Evolutionary conservation across 2,113 vertebrate species (phyloP).

Genomic region (Salminus brasiliensis): DNA sequence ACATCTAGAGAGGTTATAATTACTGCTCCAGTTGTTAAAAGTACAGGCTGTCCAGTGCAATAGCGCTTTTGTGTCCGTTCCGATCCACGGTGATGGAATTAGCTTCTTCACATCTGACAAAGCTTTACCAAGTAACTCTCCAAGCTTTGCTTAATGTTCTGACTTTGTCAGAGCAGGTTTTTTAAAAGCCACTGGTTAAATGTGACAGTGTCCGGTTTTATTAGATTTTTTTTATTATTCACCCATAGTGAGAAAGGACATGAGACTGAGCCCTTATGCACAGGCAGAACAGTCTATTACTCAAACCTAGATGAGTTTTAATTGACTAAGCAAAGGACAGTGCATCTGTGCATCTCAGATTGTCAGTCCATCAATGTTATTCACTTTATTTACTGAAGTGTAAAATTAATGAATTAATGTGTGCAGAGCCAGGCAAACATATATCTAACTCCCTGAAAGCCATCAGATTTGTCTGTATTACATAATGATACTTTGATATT

Average conservation of each 20-base stretch:
- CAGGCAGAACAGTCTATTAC: neutral
- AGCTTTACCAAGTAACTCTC: conserved; percentile 26
- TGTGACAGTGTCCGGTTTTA: conserved; percentile 24
- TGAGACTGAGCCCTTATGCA: neutral
- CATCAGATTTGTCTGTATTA: no score
- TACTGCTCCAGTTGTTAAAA: neutral
- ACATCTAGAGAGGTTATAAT: neutral
- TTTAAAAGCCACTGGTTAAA: conserved; percentile 34
- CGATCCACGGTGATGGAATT: conserved; percentile 1
- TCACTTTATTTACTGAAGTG: no score
- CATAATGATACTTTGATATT: no score
- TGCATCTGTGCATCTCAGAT: no score
- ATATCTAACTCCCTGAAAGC: no score
- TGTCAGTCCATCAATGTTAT: no score
- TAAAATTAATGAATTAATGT: no score
- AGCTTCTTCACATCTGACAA: neutral
- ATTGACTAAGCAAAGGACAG: no score
- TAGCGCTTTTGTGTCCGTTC: neutral
- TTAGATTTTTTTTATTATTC: conserved; percentile 9
- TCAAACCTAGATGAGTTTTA: neutral
- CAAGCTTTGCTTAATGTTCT: conserved; percentile 31
- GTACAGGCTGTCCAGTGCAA: neutral
- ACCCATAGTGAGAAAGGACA: neutral
- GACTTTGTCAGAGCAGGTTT: neutral
- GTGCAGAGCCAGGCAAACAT: no score